A percentile compares a stretch with the other conserved stretches of the same genome.
These are phyloP conservation scores for Agonopterix heracliana DNA, from an alignment of 2,888 invertebrate species.

Conservation along the genomic window DNA sequence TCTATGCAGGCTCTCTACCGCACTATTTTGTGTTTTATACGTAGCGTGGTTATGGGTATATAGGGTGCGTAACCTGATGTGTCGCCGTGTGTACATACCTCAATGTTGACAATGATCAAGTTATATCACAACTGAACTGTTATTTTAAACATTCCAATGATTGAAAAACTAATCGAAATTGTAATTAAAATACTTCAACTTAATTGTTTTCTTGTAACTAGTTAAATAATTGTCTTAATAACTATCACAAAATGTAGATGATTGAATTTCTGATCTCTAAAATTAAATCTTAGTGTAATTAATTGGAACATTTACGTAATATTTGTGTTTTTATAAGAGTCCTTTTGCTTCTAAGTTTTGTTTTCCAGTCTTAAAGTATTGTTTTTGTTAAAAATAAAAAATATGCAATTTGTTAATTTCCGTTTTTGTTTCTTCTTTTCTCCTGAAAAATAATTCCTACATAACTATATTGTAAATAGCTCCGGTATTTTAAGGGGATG, in stretches of 20 bases:
- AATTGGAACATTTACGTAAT: not conserved
- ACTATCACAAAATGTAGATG: not conserved
- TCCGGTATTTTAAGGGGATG: no score
- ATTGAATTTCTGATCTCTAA: conserved; percentile 20
- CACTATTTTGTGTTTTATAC: no score
- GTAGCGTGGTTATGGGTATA: no score
- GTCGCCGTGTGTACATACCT: no score
- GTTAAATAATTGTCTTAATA: not conserved
- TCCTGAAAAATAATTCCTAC: not conserved
- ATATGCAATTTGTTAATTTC: conserved; percentile 36
- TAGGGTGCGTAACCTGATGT: no score
- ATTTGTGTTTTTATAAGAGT: not conserved
- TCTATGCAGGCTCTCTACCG: no score
- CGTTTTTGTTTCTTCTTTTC: conserved; percentile 18
- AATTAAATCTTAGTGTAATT: conserved; percentile 4
- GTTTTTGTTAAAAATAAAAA: conserved; percentile 41
- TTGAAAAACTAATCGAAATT: not conserved
- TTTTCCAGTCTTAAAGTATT: conserved; percentile 34
- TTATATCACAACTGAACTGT: no score
- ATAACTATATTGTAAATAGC: no score
- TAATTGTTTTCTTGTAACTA: not conserved
- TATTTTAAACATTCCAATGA: no score
- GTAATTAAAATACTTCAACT: not conserved
- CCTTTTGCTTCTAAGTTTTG: conserved; percentile 21
- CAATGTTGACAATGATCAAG: no score